Base-by-base conservation (phyloP, 1,140 invertebrate genomes). In the Nephotettix cincticeps region DNA sequence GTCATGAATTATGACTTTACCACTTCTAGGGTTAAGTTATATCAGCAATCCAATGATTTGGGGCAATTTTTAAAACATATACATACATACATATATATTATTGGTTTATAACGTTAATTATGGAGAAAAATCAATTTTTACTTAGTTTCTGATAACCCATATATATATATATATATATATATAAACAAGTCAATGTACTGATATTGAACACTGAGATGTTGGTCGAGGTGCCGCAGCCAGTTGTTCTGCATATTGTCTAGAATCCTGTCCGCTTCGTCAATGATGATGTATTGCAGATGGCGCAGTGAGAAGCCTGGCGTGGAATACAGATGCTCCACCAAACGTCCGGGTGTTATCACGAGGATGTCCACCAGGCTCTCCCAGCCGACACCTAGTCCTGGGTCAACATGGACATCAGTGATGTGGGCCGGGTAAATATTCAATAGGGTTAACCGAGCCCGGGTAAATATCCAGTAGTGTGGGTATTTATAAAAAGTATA, bases 201-300 rank as follows among this genome's bases (percentile, higher is more conserved):
- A 9, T 40, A 40, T 17, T 40, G 6, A 27, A 63, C 23, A 45
- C 68, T 67, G 6, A 75, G 30, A 32, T 71, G 72, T 32, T 73
- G 72, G 23, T 76, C 73, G 32, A 91, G 76, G 80, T 93, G 87
- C 77, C 90, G 85, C 1, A 97, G 82, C 95, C 94, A 97, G 78
- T 96, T 91, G 77, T 93, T 90, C 80, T 97, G 91, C 23, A 96
- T 86, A 76, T 94, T 91, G 75, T 97, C 93, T 82, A 97, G 90
- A 72, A 96, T 91, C 73, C 94, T 85, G 83, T 99, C 97, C 13
- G 97, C 97, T 85, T 99, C 97, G 82, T 99, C 97, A 67, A 98
- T 93, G 0, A 98, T 89, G 63, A 99, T 81, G 83, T 93, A 98
- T 78, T 90, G 85, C 0, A 99, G 83, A 75, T 88, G 79, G 74